A percentile compares a stretch with the other conserved stretches of the same genome.
phyloP scores from a whole-genome alignment of 2,113 vertebrate species.

The Lophochroa leadbeateri region DNA sequence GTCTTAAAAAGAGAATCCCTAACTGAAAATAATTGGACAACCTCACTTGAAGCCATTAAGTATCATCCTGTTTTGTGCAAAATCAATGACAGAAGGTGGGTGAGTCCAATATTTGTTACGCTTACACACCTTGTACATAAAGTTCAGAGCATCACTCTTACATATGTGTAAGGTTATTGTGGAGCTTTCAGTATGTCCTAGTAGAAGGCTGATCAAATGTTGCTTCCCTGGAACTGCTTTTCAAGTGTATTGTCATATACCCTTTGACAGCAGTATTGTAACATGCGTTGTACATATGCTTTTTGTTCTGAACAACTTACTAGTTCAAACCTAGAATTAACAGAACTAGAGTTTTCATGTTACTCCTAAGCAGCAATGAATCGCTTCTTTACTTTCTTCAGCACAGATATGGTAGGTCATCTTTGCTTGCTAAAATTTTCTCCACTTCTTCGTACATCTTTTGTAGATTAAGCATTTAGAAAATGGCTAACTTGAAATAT shows the following conservation, averaged over 20 bases:
- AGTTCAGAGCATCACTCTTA: not conserved
- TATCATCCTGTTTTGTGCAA: not conserved
- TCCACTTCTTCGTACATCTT: not conserved
- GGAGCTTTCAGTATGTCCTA: not conserved
- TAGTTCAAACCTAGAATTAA: not conserved
- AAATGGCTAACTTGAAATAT: conserved; percentile 23
- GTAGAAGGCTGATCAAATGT: not conserved
- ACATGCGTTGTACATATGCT: not conserved
- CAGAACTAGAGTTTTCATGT: not conserved
- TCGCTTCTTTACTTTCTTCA: not conserved
- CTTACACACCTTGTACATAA: not conserved
- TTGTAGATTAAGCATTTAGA: conserved; percentile 9
- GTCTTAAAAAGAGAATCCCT: not conserved
- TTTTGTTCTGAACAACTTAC: not conserved
- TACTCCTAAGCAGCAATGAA: not conserved
- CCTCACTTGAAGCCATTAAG: not conserved
- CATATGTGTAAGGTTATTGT: not conserved
- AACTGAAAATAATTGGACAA: not conserved
- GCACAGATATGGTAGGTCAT: not conserved
- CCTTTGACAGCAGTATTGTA: not conserved
- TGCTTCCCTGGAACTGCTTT: not conserved
- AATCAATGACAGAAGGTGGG: not conserved
- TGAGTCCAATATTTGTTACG: not conserved
- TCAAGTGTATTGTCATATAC: not conserved
- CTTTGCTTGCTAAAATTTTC: not conserved